Evolutionary conservation across 2,113 vertebrate genomes (phyloP).

Genomic region (Calidris pugnax): DNA sequence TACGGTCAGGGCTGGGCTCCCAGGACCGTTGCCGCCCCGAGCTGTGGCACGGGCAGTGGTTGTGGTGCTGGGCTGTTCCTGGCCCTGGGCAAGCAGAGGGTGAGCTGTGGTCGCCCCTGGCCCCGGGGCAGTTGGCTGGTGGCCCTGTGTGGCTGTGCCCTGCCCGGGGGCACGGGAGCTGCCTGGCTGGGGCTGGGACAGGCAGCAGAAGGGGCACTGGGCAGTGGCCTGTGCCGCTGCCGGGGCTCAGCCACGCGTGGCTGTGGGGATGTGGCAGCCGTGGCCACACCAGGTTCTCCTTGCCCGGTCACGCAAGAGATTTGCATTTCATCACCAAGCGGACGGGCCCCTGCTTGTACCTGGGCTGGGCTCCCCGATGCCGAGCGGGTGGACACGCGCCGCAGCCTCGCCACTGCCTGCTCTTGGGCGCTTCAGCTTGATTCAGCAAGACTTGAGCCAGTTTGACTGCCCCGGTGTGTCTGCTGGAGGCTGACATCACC

Average conservation of each 20-base stretch:
- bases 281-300: background rate
- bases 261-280: background rate
- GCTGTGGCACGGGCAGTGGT: background rate
- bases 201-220: background rate
- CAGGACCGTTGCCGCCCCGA: background rate
- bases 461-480: background rate
- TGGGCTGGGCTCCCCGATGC: background rate
- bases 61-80: background rate
- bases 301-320: background rate
- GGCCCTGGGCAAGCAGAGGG: fast-evolving
- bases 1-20: background rate
- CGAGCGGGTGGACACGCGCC: background rate
- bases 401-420: background rate
- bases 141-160: background rate
- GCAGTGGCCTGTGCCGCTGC: fast-evolving
- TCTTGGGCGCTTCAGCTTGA: background rate
- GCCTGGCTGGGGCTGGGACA: fast-evolving
- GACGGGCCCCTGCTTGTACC: conserved; percentile 5
- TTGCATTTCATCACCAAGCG: background rate
- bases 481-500: conserved; percentile 31
- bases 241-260: fast-evolving
- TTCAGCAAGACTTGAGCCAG: conserved; percentile 52
- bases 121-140: fast-evolving
- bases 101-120: background rate
- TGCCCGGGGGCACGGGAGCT: background rate